Evolutionary conservation across 2,797 vertebrate genomes (phyloP).

Genomic region (Kryptopterus vitreolus): DNA sequence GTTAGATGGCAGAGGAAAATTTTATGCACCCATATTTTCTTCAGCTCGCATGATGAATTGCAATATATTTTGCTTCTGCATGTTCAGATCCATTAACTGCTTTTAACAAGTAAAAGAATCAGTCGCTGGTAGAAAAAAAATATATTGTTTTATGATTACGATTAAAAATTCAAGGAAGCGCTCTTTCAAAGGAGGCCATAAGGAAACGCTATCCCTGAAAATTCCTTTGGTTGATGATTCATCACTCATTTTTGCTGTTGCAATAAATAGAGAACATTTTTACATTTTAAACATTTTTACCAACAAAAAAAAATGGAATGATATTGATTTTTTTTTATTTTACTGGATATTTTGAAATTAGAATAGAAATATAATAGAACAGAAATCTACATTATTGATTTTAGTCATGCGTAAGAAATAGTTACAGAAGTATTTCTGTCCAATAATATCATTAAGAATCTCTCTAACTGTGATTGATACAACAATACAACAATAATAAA

Average conservation of each 20-base stretch:
- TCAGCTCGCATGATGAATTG: neutral
- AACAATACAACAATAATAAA: neutral
- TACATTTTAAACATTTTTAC: too few species aligned
- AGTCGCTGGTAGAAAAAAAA: neutral
- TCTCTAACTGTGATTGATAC: neutral
- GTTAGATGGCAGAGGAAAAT: neutral
- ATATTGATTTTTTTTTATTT: neutral
- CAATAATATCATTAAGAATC: neutral
- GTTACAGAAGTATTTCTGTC: neutral
- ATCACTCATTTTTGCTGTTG: neutral
- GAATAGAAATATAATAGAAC: neutral
- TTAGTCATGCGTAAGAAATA: neutral
- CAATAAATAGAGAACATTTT: slow-evolving; percentile 1
- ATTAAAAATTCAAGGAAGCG: neutral
- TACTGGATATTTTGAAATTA: neutral
- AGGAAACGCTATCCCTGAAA: neutral
- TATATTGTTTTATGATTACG: neutral
- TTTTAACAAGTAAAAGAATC: neutral
- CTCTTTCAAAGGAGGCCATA: too few species aligned
- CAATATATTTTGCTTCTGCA: neutral
- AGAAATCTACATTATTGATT: slow-evolving; percentile 1
- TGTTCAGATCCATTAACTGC: neutral
- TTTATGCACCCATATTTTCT: neutral
- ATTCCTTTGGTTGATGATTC: neutral
- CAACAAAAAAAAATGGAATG: neutral